phyloP scores from a whole-genome alignment of 2,888 invertebrate genomes.

The Cataglyphis cursor region DNA sequence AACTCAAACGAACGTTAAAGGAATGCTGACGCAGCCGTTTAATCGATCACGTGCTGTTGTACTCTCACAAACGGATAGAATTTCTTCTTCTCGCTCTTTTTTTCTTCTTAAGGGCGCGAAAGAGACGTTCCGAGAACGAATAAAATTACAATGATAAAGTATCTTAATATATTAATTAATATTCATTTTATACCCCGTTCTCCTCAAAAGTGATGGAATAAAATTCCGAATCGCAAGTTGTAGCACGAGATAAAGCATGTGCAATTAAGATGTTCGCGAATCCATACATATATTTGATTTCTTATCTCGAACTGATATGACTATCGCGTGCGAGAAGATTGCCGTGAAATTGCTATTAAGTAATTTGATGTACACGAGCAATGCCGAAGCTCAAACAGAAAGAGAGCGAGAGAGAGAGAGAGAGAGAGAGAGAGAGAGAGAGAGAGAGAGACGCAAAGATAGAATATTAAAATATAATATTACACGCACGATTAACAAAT shows the following conservation, averaged over 20 bases:
- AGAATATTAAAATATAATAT: conserved; percentile 8
- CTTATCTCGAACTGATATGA: conserved; percentile 45
- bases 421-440: neutral
- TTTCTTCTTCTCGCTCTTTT: neutral
- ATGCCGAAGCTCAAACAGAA: neutral
- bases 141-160: neutral
- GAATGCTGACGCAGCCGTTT: conserved; percentile 39
- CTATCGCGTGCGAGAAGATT: conserved; percentile 33
- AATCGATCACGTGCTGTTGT: conserved; percentile 13
- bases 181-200: neutral
- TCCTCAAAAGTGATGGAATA: neutral
- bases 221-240: neutral
- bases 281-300: conserved; percentile 14
- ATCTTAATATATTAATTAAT: neutral
- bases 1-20: conserved; percentile 66
- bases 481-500: conserved; percentile 9
- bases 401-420: no score
- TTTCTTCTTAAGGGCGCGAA: neutral
- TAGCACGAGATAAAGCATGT: neutral
- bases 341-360: conserved; percentile 36
- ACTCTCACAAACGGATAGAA: neutral
- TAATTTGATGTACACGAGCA: conserved; percentile 31
- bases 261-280: conserved; percentile 20
- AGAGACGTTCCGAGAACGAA: neutral
- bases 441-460: neutral